Conservation (phyloP, 2,797 vertebrate species). For the Heterohyrax brucei region DNA sequence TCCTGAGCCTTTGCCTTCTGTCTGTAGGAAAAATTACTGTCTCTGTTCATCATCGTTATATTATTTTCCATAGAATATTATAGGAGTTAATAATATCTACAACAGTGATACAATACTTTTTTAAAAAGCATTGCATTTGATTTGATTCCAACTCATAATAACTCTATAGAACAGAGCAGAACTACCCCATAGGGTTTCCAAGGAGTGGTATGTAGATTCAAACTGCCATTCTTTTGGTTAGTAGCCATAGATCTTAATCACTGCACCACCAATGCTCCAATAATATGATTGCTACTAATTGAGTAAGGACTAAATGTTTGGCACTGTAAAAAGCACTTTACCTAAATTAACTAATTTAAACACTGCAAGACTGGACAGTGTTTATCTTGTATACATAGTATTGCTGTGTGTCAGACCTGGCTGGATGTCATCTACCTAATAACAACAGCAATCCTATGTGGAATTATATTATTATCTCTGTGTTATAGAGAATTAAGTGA, state of each 20-base stretch:
- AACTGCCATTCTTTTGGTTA: no score
- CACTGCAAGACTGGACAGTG: neutral
- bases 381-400: neutral
- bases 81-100: neutral
- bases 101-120: neutral
- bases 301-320: neutral
- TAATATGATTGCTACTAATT: neutral
- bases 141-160: no score
- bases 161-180: no score
- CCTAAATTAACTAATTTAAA: slow-evolving; percentile 19
- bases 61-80: neutral
- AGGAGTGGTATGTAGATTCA: no score
- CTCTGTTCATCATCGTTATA: neutral
- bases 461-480: neutral
- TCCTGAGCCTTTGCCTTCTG: neutral
- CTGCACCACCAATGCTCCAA: no score
- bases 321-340: neutral
- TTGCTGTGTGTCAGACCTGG: no score
- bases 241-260: no score
- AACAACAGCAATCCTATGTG: neutral
- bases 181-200: no score
- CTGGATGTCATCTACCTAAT: neutral
- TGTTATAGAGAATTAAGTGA: neutral
- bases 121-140: no score
- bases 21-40: neutral